phyloP scores from a whole-genome alignment of 2,797 vertebrate species.

The Arnoldichthys spilopterus region DNA sequence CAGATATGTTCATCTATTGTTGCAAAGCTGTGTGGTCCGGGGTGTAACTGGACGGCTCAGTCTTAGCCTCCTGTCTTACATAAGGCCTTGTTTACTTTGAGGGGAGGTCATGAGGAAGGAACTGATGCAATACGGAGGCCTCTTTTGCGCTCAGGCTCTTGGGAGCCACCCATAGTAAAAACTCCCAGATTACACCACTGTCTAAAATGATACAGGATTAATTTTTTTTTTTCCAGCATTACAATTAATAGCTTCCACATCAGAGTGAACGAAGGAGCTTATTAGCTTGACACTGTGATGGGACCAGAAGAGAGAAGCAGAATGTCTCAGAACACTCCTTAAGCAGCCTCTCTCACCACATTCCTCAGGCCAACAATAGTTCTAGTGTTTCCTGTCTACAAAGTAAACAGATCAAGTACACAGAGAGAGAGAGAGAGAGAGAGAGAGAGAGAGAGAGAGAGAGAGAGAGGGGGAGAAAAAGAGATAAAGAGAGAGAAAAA shows the following conservation, averaged over 20 bases:
- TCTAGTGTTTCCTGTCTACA: constrained; percentile 42
- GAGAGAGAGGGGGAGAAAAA: background rate
- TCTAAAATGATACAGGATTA: background rate
- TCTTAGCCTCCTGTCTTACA: constrained; percentile 14
- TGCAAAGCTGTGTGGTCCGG: background rate
- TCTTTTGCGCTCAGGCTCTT: constrained; percentile 29
- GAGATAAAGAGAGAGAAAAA: background rate
- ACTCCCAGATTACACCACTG: constrained; percentile 35
- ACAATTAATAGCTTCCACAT: background rate
- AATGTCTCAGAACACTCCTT: constrained; percentile 33
- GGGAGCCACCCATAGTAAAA: constrained; percentile 26
- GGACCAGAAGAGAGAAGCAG: background rate
- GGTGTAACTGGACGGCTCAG: background rate
- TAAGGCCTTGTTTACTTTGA: constrained; percentile 34
- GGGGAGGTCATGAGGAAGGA: constrained; percentile 43
- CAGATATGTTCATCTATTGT: background rate
- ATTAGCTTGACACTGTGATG: constrained; percentile 28
- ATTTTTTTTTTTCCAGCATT: background rate
- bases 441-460: background rate
- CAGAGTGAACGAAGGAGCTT: constrained; percentile 16
- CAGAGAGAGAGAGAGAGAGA: background rate
- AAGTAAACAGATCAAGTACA: constrained; percentile 12
- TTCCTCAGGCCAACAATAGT: constrained; percentile 45
- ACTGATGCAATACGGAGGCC: constrained; percentile 42
- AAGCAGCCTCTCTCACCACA: constrained; percentile 37